These are phyloP conservation scores for Podiceps cristatus DNA, from an alignment of 2,113 vertebrate species.

Conservation along the genomic window DNA sequence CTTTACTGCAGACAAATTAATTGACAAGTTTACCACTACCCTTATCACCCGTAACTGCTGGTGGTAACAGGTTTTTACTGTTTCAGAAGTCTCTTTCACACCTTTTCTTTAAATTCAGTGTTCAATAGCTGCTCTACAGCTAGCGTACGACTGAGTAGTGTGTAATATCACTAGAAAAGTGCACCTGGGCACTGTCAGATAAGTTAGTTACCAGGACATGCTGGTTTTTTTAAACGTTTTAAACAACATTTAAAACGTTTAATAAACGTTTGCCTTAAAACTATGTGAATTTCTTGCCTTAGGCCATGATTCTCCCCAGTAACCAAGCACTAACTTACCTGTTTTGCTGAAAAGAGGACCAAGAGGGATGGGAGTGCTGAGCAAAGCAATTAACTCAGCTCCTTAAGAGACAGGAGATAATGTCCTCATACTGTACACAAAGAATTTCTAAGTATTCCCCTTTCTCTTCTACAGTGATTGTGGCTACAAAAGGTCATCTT, in stretches of 20 bases:
- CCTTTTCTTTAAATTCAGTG: background rate
- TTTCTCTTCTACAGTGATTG: background rate
- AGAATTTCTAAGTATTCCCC: background rate
- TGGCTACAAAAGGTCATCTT: background rate
- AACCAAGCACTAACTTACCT: background rate
- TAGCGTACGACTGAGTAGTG: background rate
- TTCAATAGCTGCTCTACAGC: background rate
- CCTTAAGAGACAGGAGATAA: background rate
- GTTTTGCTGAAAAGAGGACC: background rate
- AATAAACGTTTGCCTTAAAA: background rate
- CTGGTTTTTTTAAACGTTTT: too few species aligned
- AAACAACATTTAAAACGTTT: too few species aligned
- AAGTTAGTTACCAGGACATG: background rate
- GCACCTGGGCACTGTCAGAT: background rate
- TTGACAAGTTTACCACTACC: background rate
- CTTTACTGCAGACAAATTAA: slow-evolving; percentile 77
- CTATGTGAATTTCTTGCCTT: background rate
- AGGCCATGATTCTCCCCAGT: background rate
- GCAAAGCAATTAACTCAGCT: background rate
- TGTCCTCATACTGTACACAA: background rate
- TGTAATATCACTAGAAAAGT: background rate
- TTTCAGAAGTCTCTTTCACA: background rate
- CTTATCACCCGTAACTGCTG: background rate
- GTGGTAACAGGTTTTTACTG: background rate
- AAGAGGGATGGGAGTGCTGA: background rate